Evolutionary conservation across 2,113 vertebrate species (phyloP), one percentile per base, ranked within the genome.

Genomic region (Cricetomys ansorgei): DNA sequence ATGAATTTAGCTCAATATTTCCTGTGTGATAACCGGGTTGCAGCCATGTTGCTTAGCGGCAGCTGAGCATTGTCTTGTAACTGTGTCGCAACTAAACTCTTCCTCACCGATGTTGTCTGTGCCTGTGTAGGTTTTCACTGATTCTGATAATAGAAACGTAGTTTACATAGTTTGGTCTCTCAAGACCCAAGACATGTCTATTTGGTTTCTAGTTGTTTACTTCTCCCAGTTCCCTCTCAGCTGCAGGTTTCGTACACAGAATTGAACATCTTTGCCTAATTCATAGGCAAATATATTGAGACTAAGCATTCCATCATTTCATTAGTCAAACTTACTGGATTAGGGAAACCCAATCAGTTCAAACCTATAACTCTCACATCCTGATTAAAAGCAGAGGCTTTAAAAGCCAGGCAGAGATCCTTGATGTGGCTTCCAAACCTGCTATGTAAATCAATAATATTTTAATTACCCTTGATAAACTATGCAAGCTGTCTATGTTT

Each of bases 321-420:
- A 62, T 89, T 73, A 23, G 10, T 88, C 50, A 73, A 34, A 55
- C 37, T 57, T 4, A 31, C 72, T 84, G 83, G 25, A 72, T 87
- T 89, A 96, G 92, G 89, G 86, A 77, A 75, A 94, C 67, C 53
- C 29, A 64, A 69, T 81, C 53, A 88, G 21, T 89, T 81, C 45
- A 96, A 72, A 67, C 40, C 81, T 77, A 3, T 94, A 83, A 94
- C 70, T 91, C 59, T 57, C 62, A 90, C 75, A 65, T n/a, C 59
- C 13, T 17, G 67, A 37, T 72, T 70, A 88, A 72, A 48, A 96
- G 5, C 59, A 50, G 17, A 7, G 12, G 2, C n/a, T 93, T 91
- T 69, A 94, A 93, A 92, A 62, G 25, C 50, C 25, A 84, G 55
- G 80, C 69, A 89, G 55, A 76, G 75, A 65, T 27, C 29, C 40